These are phyloP conservation scores for Pristionchus mayeri DNA, from an alignment of 2,888 invertebrate species.

Conservation along the genomic window DNA sequence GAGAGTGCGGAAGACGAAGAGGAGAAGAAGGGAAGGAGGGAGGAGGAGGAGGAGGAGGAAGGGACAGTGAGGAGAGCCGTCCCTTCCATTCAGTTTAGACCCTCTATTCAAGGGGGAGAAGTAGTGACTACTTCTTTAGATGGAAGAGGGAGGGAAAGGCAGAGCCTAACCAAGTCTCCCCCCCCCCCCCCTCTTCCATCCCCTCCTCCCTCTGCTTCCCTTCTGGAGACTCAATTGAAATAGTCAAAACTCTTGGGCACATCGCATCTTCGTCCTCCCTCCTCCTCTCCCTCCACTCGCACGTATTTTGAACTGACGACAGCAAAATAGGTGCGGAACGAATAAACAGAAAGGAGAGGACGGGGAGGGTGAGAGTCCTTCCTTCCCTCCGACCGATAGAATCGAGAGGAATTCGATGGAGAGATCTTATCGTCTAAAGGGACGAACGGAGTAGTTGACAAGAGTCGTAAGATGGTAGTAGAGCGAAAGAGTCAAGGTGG, in stretches of 20 bases:
- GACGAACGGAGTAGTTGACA: neutral
- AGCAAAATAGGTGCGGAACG: conserved; percentile 30
- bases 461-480: neutral
- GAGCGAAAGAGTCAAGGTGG: neutral
- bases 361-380: neutral
- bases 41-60: neutral
- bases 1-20: neutral
- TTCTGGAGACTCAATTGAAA: conserved; percentile 29
- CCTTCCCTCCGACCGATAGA: too few relatives aligned
- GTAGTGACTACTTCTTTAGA: conserved; percentile 40
- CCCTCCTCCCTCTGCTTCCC: conserved; percentile 11
- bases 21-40: too few relatives aligned
- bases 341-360: neutral
- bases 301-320: neutral
- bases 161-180: conserved; percentile 9
- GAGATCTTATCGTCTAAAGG: conserved; percentile 35
- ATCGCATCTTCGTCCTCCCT: neutral
- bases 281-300: too few relatives aligned
- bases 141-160: conserved; percentile 25
- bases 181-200: too few relatives aligned
- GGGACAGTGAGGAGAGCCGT: too few relatives aligned
- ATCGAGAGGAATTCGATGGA: conserved; percentile 28
- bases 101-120: conserved; percentile 25
- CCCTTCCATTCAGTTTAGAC: conserved; percentile 38
- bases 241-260: neutral